phyloP scores from a whole-genome alignment of 1,140 invertebrate species.

The Drosophila sechellia region DNA sequence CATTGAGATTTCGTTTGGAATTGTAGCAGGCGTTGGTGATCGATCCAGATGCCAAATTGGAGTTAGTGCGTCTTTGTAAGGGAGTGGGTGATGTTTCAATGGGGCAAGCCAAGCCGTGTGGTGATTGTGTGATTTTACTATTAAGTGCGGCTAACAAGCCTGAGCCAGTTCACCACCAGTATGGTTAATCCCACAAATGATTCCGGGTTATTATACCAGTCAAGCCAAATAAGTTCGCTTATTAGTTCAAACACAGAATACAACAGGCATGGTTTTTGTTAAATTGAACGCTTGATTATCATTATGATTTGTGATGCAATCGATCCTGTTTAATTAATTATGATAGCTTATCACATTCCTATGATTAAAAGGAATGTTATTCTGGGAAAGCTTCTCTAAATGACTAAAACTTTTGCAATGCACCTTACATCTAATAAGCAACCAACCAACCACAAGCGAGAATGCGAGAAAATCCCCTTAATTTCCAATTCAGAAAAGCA shows the following conservation, averaged over 20 bases:
- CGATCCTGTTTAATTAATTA: too few relatives aligned
- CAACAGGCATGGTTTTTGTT: neutral
- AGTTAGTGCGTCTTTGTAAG: slow-evolving; percentile 33
- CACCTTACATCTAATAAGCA: neutral
- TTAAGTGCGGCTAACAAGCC: slow-evolving; percentile 1
- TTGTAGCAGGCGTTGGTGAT: slow-evolving; percentile 25
- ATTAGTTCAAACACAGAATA: neutral
- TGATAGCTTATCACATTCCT: too few relatives aligned
- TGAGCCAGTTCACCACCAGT: slow-evolving; percentile 10
- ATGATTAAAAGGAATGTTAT: neutral
- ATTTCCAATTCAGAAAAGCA: slow-evolving; percentile 25
- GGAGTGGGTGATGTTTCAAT: slow-evolving; percentile 8
- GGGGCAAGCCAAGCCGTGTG: slow-evolving; percentile 9
- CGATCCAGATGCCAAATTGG: slow-evolving; percentile 3
- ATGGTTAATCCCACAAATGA: slow-evolving; percentile 12
- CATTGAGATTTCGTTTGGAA: slow-evolving; percentile 28
- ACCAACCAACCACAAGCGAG: too few relatives aligned
- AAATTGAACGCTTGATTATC: neutral
- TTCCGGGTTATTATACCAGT: slow-evolving; percentile 5
- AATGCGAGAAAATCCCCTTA: neutral
- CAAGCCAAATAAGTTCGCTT: neutral
- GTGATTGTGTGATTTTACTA: slow-evolving; percentile 12
- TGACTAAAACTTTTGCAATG: neutral
- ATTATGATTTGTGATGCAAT: neutral
- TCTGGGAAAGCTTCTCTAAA: too few relatives aligned